These are phyloP conservation scores for Drosophila pachea DNA, from an alignment of 1,140 invertebrate species.

Conservation along the genomic window DNA sequence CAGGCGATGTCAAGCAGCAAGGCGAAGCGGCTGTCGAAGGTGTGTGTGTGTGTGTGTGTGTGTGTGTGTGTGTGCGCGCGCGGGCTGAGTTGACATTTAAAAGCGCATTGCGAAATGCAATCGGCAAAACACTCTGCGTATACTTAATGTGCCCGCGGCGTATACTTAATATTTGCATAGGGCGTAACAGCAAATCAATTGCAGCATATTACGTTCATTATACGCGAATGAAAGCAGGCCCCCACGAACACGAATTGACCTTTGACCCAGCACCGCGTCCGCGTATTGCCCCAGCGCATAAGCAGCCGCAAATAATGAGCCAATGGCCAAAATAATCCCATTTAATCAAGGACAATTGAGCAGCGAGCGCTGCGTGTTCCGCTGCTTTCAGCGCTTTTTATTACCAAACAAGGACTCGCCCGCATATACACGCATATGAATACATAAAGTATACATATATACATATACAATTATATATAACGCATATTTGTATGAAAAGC, in stretches of 20 bases:
- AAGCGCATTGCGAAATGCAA: conserved; percentile 29
- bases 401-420: conserved; percentile 9
- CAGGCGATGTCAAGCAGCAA: conserved; percentile 63
- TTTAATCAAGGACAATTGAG: conserved; percentile 59
- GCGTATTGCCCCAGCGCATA: conserved; percentile 1
- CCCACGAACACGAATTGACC: conserved; percentile 13
- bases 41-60: conserved; percentile 36
- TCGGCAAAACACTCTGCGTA: background rate
- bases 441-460: conserved; percentile 2
- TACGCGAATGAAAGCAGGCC: too few species aligned
- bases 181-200: conserved; percentile 37
- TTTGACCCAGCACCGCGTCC: background rate
- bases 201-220: conserved; percentile 17
- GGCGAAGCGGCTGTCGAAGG: conserved; percentile 71
- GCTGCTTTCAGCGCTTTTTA: conserved; percentile 37
- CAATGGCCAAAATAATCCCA: conserved; percentile 41
- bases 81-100: conserved; percentile 67
- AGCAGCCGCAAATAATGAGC: conserved; percentile 49
- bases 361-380: conserved; percentile 33
- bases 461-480: conserved; percentile 9
- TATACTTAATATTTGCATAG: conserved; percentile 21
- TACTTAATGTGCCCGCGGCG: conserved; percentile 15
- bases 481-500: conserved; percentile 57
- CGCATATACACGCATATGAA: background rate
- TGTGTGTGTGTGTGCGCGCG: conserved; percentile 31